Conservation (phyloP, 2,888 invertebrate species). For the Torymus auratus region DNA sequence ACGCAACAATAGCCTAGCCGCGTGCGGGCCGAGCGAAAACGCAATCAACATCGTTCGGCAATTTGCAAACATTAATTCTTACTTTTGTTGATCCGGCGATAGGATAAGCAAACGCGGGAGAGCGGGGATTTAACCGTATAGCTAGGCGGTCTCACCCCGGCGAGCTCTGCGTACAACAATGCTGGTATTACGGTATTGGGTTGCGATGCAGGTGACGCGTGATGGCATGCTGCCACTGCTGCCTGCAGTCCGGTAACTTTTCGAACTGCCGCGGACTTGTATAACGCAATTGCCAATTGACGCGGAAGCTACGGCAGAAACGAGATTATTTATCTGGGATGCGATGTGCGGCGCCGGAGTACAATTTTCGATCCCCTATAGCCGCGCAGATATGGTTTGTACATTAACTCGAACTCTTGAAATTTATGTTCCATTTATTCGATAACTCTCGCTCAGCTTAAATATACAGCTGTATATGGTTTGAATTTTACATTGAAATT, state of each 20-base stretch:
- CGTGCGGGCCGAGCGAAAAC: too few relatives aligned
- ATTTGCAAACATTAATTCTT: slow-evolving; percentile 22
- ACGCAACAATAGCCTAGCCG: too few relatives aligned
- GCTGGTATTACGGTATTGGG: too few relatives aligned
- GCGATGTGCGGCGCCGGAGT: background rate
- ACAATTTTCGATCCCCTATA: too few relatives aligned
- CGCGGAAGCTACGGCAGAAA: background rate
- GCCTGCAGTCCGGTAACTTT: background rate
- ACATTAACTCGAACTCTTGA: too few relatives aligned
- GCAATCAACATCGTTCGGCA: slow-evolving; percentile 6
- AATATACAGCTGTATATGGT: too few relatives aligned
- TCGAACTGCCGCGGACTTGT: background rate
- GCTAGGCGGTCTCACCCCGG: too few relatives aligned
- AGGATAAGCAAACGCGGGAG: background rate
- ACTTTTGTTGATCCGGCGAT: background rate
- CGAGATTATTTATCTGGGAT: background rate
- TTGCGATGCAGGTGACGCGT: background rate
- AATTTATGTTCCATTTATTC: too few relatives aligned
- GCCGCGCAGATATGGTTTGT: too few relatives aligned
- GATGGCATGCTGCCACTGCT: background rate
- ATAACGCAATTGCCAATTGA: slow-evolving; percentile 9
- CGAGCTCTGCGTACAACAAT: background rate
- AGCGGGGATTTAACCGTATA: too few relatives aligned
- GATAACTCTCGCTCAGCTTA: too few relatives aligned
- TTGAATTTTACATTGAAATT: too few relatives aligned